Evolutionary conservation across 1,140 invertebrate species (phyloP), one percentile per base, ranked within the genome.

Genomic region (Aphaenogaster floridana): DNA sequence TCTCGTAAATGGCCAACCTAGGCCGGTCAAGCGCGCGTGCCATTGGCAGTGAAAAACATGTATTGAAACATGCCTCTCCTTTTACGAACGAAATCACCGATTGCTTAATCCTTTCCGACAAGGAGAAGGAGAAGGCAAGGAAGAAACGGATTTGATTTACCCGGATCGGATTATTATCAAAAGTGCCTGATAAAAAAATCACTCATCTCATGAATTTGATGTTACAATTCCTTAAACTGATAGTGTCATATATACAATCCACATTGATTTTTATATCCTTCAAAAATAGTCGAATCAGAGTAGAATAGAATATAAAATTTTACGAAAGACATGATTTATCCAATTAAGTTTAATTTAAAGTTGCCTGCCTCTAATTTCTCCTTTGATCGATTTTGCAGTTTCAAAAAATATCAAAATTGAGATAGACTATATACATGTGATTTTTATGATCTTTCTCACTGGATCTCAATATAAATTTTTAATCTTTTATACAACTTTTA

Each of bases 11-110:
- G 89, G 84, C 84, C 68, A 90, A 84, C 52, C 83, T 86, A 91
- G 71, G 69, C 74, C 81, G 80, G 74, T 86, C 71, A 79, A 42
- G 80, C 76, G 88, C 91, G 91, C 91, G 93, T 93, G 93, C 89
- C 92, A 95, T 94, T 95, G 95, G 92, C 94, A 94, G 93, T 95
- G 94, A 95, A 95, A 95, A 94, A 90, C 93, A 86, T 90, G 94
- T 93, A 95, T 93, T 93, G 94, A 94, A 94, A 94, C 94, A 91
- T 93, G 93, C 91, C 92, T 93, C 87, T 93, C 93, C 94, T 95
- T 95, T 95, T 95, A 94, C 92, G 93, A 94, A 91, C 90, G 86
- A 91, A 93, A 92, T 79, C 88, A 89, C 81, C 94, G 94, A 95
- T 95, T 95, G 94, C 94, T 95, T 93, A 95, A 95, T 94, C 91